Evolutionary conservation across 2,113 vertebrate species (phyloP).

Genomic region (Gambusia affinis): DNA sequence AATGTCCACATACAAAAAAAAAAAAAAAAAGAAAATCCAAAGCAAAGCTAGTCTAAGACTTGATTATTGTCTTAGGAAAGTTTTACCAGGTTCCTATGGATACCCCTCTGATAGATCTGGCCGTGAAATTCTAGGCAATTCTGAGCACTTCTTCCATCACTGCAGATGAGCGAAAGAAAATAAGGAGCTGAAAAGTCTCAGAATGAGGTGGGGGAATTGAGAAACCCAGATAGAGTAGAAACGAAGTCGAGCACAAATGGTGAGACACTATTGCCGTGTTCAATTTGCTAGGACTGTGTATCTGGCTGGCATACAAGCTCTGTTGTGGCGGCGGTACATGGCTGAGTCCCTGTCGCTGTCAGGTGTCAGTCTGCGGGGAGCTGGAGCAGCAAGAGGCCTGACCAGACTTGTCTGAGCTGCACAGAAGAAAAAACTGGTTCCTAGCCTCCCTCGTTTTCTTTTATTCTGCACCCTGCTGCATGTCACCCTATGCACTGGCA

Average conservation of each 20-base stretch:
- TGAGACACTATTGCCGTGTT: conserved; percentile 38
- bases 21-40: not conserved
- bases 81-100: not conserved
- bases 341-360: conserved; percentile 56
- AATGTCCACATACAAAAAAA: not conserved
- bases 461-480: conserved; percentile 72
- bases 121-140: not conserved
- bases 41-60: not conserved
- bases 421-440: conserved; percentile 48
- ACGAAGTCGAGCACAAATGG: conserved; percentile 30
- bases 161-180: conserved; percentile 28
- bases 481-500: conserved; percentile 62
- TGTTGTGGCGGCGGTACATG: conserved; percentile 46
- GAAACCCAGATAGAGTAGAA: conserved; percentile 30
- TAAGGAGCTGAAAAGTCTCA: not conserved
- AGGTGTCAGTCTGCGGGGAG: conserved; percentile 67
- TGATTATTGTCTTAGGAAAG: not conserved
- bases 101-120: not conserved
- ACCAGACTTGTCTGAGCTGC: conserved; percentile 54
- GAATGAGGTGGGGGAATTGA: conserved; percentile 19
- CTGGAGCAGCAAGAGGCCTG: conserved; percentile 43
- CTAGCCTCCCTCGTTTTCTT: conserved; percentile 42
- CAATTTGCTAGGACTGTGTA: conserved; percentile 48
- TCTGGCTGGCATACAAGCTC: conserved; percentile 46
- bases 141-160: conserved; percentile 16